Base-by-base conservation (phyloP, 1,140 invertebrate genomes). In the Onthophagus taurus region DNA sequence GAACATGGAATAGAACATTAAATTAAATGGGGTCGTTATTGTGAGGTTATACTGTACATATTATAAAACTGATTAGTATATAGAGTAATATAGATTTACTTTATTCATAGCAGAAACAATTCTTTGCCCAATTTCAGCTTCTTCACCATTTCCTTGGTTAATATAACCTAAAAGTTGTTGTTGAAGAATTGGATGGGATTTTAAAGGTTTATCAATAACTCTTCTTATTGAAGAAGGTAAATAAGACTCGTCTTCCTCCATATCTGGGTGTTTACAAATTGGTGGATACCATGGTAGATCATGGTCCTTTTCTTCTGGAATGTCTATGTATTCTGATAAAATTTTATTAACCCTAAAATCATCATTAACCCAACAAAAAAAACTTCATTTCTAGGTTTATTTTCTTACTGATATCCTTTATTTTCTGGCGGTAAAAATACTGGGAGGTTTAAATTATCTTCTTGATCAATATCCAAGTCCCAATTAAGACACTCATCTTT, bases 281-380 rank as follows among this genome's bases (percentile, higher is more conserved):
- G 83, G 83, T 16, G 81, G 80, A 58, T 83, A 78, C 81, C 81
- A 85, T 4, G 83, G 83, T 41, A 85, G 64, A 14, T 77, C 72
- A 57, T 85, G 78, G 53, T 83, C 75, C 13, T 70, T 69, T 12
- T 63, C 67, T 21, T 68, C 54, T 6, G 71, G 62, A 31, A 83
- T 67, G 5, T 72, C 76, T 36, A 85, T 75, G 19, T 73, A 72
- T 36, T 77, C 73, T 18, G 68, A 68, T 17, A 77, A 56, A 39
- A 76, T 60, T 26, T 66, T 57, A 34, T 66, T 64, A 37, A 72
- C 57, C 47, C 75, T 78, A 57, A 33, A 64, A 63, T 14, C 50
- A 26, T 33, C 33, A 33, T 33, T 33, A 33, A 12, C n/a, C 7
- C 7, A 33, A 16, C 14, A 7, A 16, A 33, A 26, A 26, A 33